These are phyloP conservation scores for Lasioglossum vierecki DNA, from an alignment of 2,888 invertebrate genomes.

Conservation along the genomic window DNA sequence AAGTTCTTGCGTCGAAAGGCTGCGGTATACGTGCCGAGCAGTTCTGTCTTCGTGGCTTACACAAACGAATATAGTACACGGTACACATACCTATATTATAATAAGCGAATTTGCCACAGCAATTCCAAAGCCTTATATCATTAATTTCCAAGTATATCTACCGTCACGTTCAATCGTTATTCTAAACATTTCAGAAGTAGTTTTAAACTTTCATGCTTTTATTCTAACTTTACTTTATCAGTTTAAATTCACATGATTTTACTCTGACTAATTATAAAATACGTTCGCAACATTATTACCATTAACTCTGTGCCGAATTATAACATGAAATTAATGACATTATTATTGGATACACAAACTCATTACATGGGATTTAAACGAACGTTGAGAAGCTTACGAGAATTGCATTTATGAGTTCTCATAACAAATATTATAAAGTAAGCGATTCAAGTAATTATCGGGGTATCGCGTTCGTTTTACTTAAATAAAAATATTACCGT, in stretches of 20 bases:
- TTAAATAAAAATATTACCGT: not conserved
- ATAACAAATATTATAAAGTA: not conserved
- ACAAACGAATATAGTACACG: not conserved
- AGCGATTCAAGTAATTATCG: not conserved
- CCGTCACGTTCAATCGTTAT: not conserved
- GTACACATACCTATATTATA: not conserved
- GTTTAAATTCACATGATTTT: too few species aligned
- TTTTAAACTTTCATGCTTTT: too few species aligned
- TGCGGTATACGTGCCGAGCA: not conserved
- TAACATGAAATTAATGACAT: slow-evolving; percentile 1
- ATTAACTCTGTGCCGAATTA: not conserved
- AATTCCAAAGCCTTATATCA: not conserved
- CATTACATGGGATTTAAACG: not conserved
- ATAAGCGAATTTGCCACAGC: not conserved
- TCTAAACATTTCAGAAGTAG: not conserved
- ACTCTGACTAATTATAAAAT: not conserved
- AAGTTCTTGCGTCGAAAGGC: not conserved
- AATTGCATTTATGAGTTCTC: not conserved
- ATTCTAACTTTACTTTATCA: too few species aligned
- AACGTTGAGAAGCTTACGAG: not conserved
- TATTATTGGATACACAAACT: not conserved
- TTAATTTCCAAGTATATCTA: not conserved
- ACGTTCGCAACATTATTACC: not conserved
- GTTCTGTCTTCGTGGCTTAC: not conserved
- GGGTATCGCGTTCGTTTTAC: not conserved